These are phyloP conservation scores for Drosophila barbarae DNA, from an alignment of 2,888 invertebrate species.

Conservation along the genomic window DNA sequence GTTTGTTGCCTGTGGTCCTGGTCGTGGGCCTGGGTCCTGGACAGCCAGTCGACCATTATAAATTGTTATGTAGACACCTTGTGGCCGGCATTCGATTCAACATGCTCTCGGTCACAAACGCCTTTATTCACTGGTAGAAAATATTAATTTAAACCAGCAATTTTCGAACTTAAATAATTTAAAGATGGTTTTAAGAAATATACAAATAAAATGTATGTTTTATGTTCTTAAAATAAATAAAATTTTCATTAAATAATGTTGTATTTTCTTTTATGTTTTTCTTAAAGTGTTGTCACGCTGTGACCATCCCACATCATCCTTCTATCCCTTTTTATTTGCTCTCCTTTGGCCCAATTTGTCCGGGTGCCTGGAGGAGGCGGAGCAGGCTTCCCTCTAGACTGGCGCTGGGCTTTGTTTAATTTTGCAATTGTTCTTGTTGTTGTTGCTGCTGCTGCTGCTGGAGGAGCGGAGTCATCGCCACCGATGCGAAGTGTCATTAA, in stretches of 20 bases:
- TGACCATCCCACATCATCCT: constrained; percentile 1
- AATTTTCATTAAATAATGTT: not conserved
- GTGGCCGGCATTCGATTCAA: constrained; percentile 33
- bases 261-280: not conserved
- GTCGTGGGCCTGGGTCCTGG: constrained; percentile 14
- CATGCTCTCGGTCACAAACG: constrained; percentile 9
- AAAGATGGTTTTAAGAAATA: too few relatives aligned
- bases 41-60: constrained; percentile 40
- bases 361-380: not conserved
- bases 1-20: constrained; percentile 28
- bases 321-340: constrained; percentile 17
- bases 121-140: not conserved
- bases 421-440: constrained; percentile 37
- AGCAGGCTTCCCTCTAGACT: constrained; percentile 8
- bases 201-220: not conserved
- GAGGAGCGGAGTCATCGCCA: constrained; percentile 31
- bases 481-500: constrained; percentile 34
- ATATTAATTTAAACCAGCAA: accelerated
- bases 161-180: not conserved
- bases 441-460: not conserved
- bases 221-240: not conserved
- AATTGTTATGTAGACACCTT: constrained; percentile 42
- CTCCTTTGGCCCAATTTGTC: constrained; percentile 27
- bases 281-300: not conserved
- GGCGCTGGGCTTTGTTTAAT: constrained; percentile 40